Conservation (phyloP, 2,888 invertebrate genomes). For the Lithodes maja region DNA sequence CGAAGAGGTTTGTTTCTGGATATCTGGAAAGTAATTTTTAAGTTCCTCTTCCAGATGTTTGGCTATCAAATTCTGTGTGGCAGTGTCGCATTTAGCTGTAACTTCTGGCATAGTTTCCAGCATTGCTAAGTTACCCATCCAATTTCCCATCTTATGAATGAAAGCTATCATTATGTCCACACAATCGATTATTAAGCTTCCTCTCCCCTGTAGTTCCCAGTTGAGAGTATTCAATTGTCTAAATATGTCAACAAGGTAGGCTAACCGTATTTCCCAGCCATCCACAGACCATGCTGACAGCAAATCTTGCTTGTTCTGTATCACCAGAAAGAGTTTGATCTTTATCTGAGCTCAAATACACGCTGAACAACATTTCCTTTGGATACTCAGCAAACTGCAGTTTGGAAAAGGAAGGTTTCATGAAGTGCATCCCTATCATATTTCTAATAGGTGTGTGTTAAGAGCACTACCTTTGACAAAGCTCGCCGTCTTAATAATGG, state of each 20-base stretch:
- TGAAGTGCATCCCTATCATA: conserved; percentile 47
- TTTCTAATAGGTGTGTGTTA: conserved; percentile 58
- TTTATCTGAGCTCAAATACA: conserved; percentile 56
- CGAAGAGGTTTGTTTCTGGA: conserved; percentile 33
- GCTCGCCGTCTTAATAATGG: conserved; percentile 35
- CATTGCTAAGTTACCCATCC: conserved; percentile 58
- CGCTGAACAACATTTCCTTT: conserved; percentile 60
- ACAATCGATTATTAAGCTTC: conserved; percentile 47
- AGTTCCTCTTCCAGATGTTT: conserved; percentile 46
- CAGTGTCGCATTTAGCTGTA: conserved; percentile 45
- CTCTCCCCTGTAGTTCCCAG: conserved; percentile 48
- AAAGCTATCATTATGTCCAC: conserved; percentile 50
- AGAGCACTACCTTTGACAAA: conserved; percentile 52
- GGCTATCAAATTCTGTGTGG: conserved; percentile 46
- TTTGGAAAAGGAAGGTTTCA: conserved; percentile 61
- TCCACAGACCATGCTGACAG: conserved; percentile 48
- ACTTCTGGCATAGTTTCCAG: conserved; percentile 48
- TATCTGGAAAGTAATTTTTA: conserved; percentile 52
- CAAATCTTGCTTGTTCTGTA: conserved; percentile 46
- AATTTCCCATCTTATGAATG: conserved; percentile 50
- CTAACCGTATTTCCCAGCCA: conserved; percentile 38
- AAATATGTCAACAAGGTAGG: conserved; percentile 63
- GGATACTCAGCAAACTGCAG: conserved; percentile 53
- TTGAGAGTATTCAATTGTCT: conserved; percentile 45
- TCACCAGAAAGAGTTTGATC: conserved; percentile 37